Conservation (phyloP, 2,888 invertebrate species). For the Eupithecia subumbrata region DNA sequence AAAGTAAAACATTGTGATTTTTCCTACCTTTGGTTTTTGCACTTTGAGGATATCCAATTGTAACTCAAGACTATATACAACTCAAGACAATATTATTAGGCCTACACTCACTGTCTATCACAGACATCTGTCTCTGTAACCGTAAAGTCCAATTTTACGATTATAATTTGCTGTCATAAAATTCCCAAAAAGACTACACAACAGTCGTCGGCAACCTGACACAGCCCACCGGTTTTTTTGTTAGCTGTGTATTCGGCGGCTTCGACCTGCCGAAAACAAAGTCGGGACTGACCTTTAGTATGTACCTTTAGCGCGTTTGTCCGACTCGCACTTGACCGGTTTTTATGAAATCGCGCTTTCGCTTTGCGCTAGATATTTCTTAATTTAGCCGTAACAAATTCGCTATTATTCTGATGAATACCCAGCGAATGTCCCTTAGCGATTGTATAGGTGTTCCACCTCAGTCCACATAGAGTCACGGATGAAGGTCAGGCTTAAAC, state of each 20-base stretch:
- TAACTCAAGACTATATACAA: no score
- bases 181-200: neutral
- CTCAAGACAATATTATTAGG: no score
- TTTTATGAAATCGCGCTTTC: neutral
- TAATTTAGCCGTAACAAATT: neutral
- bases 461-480: constrained; percentile 4
- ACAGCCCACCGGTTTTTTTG: neutral
- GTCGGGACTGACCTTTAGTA: neutral
- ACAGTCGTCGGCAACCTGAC: neutral
- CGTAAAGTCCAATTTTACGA: neutral
- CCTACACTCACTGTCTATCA: neutral
- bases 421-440: neutral
- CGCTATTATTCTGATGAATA: neutral
- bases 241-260: neutral
- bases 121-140: neutral
- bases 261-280: neutral
- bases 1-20: neutral
- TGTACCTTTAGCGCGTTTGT: neutral
- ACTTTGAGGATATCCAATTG: no score
- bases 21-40: neutral
- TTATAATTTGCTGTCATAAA: neutral
- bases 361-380: neutral
- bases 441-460: neutral
- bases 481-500: constrained; percentile 6
- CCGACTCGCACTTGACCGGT: neutral